Conservation (phyloP, 2,888 invertebrate genomes). For the Drosophila melanosoma region DNA sequence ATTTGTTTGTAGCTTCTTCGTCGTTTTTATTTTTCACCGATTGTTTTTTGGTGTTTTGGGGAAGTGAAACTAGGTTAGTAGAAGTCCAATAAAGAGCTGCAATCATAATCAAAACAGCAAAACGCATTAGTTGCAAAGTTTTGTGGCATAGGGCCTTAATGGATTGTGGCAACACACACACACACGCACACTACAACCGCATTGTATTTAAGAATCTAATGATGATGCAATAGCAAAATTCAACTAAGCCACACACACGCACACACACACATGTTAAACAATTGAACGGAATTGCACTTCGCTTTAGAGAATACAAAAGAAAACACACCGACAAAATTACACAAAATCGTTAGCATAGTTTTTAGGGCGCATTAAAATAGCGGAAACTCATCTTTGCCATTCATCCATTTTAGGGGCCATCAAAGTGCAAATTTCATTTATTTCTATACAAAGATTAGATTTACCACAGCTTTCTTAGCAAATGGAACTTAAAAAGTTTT, state of each 20-base stretch:
- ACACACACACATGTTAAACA: conserved; percentile 21
- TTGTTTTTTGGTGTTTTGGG: conserved; percentile 40
- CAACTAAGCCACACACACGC: conserved; percentile 17
- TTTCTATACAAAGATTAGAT: background rate
- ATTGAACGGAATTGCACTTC: conserved; percentile 41
- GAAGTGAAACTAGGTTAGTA: conserved; percentile 74
- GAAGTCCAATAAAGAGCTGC: conserved; percentile 68
- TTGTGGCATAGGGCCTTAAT: conserved; percentile 51
- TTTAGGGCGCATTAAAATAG: conserved; percentile 28
- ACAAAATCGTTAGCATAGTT: conserved; percentile 52
- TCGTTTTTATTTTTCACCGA: conserved; percentile 26
- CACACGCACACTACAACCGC: conserved; percentile 18
- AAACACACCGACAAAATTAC: conserved; percentile 5
- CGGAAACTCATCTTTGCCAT: background rate
- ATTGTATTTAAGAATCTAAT: conserved; percentile 45
- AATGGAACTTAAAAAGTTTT: background rate
- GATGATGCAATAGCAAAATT: conserved; percentile 57
- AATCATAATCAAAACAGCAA: conserved; percentile 28
- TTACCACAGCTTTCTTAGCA: background rate
- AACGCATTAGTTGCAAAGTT: conserved; percentile 53
- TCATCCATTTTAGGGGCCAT: conserved; percentile 11
- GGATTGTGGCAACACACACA: conserved; percentile 36
- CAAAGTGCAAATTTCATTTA: conserved; percentile 10
- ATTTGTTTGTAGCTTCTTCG: conserved; percentile 18
- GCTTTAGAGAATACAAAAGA: conserved; percentile 12